Base-by-base conservation (phyloP, 1,140 invertebrate genomes). In the Polyergus mexicanus region DNA sequence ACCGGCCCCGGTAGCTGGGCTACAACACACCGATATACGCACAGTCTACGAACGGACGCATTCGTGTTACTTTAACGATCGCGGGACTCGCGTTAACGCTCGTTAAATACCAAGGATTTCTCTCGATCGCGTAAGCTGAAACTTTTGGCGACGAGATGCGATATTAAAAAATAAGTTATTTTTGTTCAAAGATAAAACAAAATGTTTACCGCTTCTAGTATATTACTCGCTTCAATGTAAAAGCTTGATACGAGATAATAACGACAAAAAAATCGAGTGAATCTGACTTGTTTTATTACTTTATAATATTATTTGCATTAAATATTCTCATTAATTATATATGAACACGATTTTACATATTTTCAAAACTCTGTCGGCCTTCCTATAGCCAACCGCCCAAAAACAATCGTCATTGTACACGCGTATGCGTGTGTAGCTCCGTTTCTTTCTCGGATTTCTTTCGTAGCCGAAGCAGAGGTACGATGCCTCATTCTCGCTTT, bases 31-130 rank as follows among this genome's bases (percentile, higher is more conserved):
- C 25, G 41, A 51, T 81, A 66, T 81, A 56, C 72, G 78, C 66
- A 72, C 54, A 32, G 66, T 83, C 78, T 60, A 83, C 78, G 78
- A 83, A 83, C 62, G 78, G 66, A 89, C 80, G 75, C 38, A 74
- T 71, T 69, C 68, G 72, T 65, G 84, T 74, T 66, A 41, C 83
- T 76, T 69, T 71, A 77, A 89, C 84, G 84, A 89, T 89, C 69
- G 77, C 58, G 51, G 65, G 77, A 80, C 68, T 85, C 77, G 72
- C 81, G 86, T 54, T 62, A 51, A 54, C 58, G 41, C 13, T 35
- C 25, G 68, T 83, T 83, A 74, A 83, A 83, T 83, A 83, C 54
- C 68, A 56, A 74, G 78, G 68, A 60, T 74, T 72, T 83, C 78
- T 83, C 54, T 32, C 44, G 38, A 22, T 56, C 63, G 63, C 51